Evolutionary conservation across 2,888 invertebrate genomes (phyloP), one percentile per base, ranked within the genome.

Genomic region (Geophilus truncorum): DNA sequence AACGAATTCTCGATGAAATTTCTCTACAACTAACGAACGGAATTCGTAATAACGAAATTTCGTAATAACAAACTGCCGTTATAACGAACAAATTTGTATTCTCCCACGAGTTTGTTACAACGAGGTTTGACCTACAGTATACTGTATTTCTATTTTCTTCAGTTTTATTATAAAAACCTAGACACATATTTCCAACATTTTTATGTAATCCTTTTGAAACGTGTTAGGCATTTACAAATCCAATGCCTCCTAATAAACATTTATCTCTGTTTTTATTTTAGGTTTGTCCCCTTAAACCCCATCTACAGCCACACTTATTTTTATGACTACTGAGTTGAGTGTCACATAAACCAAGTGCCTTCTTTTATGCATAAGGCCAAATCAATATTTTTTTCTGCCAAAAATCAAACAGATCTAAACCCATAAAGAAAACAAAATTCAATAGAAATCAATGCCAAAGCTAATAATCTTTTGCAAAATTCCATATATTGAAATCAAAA

Each of bases 261-360:
- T 70, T 70, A 70, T 70, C 25, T 25, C 25, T 6, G 12, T 70
- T 70, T 70, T 70, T 25, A 25, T 28, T 70, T 70, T 25, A 12
- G 62, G 9, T 70, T 70, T 25, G 25, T 70, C 70, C 70, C 28
- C 70, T 70, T 70, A 70, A 70, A 70, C n/a, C 70, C 70, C 23
- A 70, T 70, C 23, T 70, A 70, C 70, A 70, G 10, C 70, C 70
- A 70, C 70, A 70, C 70, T 70, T 70, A 51, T 70, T 70, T 70
- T 70, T 70, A 70, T 70, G 70, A 70, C 2, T 25, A 25, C 12
- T 28, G 70, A 70, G 28, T 70, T 70, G 70, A 70, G 70, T 70
- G 70, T 70, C 70, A 70, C 70, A 70, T 70, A 70, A 70, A 70
- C 70, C 70, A 12, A 70, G 25, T 70, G 28, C 25, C 25, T 70